Evolutionary conservation across 53 echinoderm and acorn worm species (phyloP).

Genomic region (Arbacia lixula): DNA sequence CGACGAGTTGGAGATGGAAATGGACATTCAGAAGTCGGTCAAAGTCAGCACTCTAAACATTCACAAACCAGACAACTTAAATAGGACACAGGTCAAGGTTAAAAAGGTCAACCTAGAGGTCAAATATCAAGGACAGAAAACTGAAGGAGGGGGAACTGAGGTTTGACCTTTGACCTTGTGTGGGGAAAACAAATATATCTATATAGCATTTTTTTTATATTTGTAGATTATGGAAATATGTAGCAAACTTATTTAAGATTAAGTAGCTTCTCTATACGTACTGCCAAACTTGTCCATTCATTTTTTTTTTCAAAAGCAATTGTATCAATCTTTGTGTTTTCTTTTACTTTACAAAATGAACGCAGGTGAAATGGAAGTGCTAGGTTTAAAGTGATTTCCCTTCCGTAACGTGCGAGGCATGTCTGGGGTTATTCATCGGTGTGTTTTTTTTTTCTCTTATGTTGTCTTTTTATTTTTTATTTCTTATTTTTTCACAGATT

Average conservation of each 20-base stretch:
- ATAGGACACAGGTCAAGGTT: constrained; percentile 71
- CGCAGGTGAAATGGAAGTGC: neutral
- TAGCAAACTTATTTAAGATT: constrained; percentile 55
- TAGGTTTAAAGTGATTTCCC: too few species aligned
- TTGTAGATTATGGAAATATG: constrained; percentile 25
- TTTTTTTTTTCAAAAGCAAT: constrained; percentile 18
- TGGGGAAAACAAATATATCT: constrained; percentile 2
- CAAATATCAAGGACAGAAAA: constrained; percentile 65
- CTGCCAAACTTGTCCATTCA: constrained; percentile 60
- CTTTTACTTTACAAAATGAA: neutral
- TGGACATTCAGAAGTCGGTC: constrained; percentile 89
- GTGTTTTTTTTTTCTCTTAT: neutral
- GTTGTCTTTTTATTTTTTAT: neutral
- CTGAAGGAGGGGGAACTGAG: constrained; percentile 84
- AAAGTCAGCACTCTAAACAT: constrained; percentile 91
- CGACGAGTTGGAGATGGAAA: constrained; percentile 69
- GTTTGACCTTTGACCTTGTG: constrained; percentile 75
- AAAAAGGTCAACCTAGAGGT: constrained; percentile 98
- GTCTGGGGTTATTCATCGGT: neutral
- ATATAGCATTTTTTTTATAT: neutral
- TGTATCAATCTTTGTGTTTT: neutral
- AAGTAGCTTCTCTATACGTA: constrained; percentile 34
- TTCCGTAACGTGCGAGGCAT: neutral
- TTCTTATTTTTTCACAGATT: neutral
- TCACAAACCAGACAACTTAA: constrained; percentile 76